Conservation (phyloP, 2,888 invertebrate genomes). For the Noctua janthina region DNA sequence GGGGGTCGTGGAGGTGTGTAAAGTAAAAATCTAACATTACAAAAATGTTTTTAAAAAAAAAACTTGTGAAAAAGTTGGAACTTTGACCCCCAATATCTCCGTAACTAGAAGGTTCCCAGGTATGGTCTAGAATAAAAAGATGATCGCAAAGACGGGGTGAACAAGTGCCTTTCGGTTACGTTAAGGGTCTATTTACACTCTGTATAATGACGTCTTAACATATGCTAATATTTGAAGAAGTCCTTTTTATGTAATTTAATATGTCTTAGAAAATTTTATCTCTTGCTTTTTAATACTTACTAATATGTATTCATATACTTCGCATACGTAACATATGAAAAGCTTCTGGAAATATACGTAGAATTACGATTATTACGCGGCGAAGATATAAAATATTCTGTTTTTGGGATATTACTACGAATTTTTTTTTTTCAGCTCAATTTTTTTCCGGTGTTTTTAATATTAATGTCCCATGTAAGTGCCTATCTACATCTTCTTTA, state of each 20-base stretch:
- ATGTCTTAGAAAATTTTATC: background rate
- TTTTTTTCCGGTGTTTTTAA: background rate
- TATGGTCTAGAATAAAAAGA: no score
- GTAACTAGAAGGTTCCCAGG: no score
- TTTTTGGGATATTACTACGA: background rate
- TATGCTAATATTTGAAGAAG: slow-evolving; percentile 2
- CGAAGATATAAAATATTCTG: slow-evolving; percentile 5
- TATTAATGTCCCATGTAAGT: background rate
- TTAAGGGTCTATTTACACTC: no score
- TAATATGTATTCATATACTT: slow-evolving; percentile 11
- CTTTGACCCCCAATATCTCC: no score
- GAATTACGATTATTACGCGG: slow-evolving; percentile 12
- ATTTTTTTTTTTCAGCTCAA: background rate
- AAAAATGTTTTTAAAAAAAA: no score
- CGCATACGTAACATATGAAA: background rate
- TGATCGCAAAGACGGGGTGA: no score
- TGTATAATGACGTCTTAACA: background rate
- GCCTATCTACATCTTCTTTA: background rate
- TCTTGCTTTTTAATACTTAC: background rate
- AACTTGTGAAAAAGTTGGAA: no score
- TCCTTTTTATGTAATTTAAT: background rate
- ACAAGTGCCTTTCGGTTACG: no score
- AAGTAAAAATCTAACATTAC: no score
- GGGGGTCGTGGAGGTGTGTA: no score
- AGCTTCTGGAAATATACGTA: slow-evolving; percentile 20